These are phyloP conservation scores for Drosophila anomelani DNA, from an alignment of 2,888 invertebrate genomes.

Conservation along the genomic window DNA sequence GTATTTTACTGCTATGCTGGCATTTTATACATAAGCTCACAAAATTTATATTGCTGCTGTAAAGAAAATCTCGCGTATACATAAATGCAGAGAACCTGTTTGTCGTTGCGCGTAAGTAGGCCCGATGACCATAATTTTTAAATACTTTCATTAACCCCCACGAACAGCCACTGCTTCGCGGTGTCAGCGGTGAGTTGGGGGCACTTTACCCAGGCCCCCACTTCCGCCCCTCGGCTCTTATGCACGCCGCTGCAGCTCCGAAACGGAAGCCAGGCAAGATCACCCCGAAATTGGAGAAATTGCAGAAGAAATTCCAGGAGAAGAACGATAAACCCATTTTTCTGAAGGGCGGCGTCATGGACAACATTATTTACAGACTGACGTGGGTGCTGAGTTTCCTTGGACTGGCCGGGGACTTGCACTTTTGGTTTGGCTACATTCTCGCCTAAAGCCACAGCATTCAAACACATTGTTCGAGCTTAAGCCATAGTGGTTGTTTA, in stretches of 20 bases:
- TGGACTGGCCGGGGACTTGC: conserved; percentile 70
- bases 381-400: conserved; percentile 82
- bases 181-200: conserved; percentile 14
- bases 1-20: too few species aligned
- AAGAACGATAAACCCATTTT: conserved; percentile 85
- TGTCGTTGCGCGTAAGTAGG: conserved; percentile 57
- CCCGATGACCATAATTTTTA: neutral
- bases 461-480: neutral
- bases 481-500: neutral
- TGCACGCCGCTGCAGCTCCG: conserved; percentile 13
- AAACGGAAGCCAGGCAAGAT: conserved; percentile 43
- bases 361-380: conserved; percentile 84
- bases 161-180: conserved; percentile 49
- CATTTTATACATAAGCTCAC: neutral
- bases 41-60: conserved; percentile 2
- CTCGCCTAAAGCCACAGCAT: conserved; percentile 12
- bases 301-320: conserved; percentile 82
- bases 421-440: conserved; percentile 60
- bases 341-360: conserved; percentile 85
- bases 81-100: conserved; percentile 56
- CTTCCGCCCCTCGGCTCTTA: conserved; percentile 22
- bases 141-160: neutral
- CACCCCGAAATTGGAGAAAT: conserved; percentile 55
- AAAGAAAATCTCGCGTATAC: conserved; percentile 22
- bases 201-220: conserved; percentile 23